Percentiles rank a stretch among this genome's conserved stretches.
These are phyloP conservation scores for Limnodromus scolopaceus DNA, from an alignment of 2,797 vertebrate species.

Conservation along the genomic window DNA sequence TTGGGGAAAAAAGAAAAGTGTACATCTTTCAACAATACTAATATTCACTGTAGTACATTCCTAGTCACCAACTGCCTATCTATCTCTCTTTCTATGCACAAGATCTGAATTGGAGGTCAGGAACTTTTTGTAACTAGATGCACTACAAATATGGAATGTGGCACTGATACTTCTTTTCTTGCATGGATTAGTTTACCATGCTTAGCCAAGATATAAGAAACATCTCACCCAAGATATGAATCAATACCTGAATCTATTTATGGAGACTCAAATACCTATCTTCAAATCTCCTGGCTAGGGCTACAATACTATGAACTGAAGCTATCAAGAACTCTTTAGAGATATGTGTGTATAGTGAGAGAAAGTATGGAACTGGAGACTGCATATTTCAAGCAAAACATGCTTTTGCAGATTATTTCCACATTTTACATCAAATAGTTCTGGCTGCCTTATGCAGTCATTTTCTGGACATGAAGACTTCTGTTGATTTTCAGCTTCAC, in stretches of 20 bases:
- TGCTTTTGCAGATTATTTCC: not conserved
- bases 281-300: not conserved
- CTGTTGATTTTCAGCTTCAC: not conserved
- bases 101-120: not conserved
- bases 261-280: not conserved
- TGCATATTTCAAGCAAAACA: not conserved
- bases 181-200: not conserved
- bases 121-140: not conserved
- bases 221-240: not conserved
- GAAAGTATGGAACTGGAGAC: not conserved
- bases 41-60: not conserved
- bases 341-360: not conserved
- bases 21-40: not conserved
- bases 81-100: not conserved
- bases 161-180: not conserved
- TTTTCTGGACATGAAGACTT: not conserved
- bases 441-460: not conserved
- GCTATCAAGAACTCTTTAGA: not conserved
- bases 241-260: not conserved
- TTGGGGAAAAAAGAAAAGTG: not conserved
- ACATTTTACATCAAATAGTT: not conserved
- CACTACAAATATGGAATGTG: not conserved
- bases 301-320: not conserved
- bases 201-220: not conserved
- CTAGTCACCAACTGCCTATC: not conserved